Evolutionary conservation across 2,888 invertebrate genomes (phyloP).

Genomic region (Aelia acuminata): DNA sequence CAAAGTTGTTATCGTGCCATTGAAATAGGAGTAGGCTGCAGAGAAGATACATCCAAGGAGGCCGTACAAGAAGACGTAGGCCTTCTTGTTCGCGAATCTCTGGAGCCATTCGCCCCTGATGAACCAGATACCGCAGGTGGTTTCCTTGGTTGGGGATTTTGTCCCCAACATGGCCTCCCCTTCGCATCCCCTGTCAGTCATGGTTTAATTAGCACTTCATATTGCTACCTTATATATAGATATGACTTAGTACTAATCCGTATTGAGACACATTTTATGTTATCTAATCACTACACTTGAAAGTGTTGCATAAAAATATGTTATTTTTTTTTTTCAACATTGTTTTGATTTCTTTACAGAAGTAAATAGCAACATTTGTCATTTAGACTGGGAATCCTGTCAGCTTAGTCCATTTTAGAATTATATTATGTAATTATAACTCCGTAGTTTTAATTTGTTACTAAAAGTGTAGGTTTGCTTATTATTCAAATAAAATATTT

Average conservation of each 20-base stretch:
- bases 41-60: constrained; percentile 79
- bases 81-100: constrained; percentile 74
- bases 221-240: neutral
- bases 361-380: neutral
- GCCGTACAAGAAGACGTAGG: constrained; percentile 77
- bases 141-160: constrained; percentile 75
- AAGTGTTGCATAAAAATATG: neutral
- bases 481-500: no score
- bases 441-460: no score
- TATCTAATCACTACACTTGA: constrained; percentile 34
- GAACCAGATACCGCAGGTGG: constrained; percentile 77
- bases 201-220: neutral
- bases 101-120: constrained; percentile 74
- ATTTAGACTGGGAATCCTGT: neutral
- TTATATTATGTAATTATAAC: no score
- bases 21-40: constrained; percentile 80
- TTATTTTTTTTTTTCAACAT: neutral
- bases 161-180: constrained; percentile 57
- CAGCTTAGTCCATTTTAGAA: no score
- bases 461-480: no score
- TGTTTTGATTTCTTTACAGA: neutral
- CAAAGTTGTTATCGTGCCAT: constrained; percentile 81
- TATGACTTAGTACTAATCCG: neutral
- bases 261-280: neutral
- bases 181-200: constrained; percentile 45